Conservation (phyloP, 2,113 vertebrate species). For the Notechis scutatus region DNA sequence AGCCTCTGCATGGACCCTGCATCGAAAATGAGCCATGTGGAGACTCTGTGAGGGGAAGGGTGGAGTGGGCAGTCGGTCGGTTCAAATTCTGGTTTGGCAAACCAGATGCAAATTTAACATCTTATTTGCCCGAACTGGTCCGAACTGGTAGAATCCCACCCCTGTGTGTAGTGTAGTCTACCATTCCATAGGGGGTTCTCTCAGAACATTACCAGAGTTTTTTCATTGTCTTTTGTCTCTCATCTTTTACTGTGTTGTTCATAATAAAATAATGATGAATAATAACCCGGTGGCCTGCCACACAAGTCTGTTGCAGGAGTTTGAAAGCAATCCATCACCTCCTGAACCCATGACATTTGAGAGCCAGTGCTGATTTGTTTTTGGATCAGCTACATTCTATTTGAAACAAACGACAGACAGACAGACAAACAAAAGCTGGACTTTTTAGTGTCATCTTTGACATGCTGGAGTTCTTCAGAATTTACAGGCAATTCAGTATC, state of each 20-base stretch:
- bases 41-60: too few relatives aligned
- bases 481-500: neutral
- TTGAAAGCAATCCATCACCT: neutral
- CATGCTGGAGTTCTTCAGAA: neutral
- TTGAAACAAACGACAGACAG: neutral
- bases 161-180: neutral
- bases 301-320: neutral
- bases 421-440: neutral
- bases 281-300: neutral
- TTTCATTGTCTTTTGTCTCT: neutral
- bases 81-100: too few relatives aligned
- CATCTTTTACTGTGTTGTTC: neutral
- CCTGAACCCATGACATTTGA: neutral
- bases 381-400: neutral
- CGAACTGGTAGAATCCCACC: too few relatives aligned
- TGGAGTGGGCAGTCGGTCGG: too few relatives aligned
- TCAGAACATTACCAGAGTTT: neutral
- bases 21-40: too few relatives aligned
- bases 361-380: neutral
- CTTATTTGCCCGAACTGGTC: too few relatives aligned
- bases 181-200: neutral
- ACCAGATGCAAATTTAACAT: too few relatives aligned
- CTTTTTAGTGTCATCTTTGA: neutral
- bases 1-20: too few relatives aligned
- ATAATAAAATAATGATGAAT: neutral